Base-by-base conservation (phyloP, 1,140 invertebrate species). In the Penaeus vannamei region DNA sequence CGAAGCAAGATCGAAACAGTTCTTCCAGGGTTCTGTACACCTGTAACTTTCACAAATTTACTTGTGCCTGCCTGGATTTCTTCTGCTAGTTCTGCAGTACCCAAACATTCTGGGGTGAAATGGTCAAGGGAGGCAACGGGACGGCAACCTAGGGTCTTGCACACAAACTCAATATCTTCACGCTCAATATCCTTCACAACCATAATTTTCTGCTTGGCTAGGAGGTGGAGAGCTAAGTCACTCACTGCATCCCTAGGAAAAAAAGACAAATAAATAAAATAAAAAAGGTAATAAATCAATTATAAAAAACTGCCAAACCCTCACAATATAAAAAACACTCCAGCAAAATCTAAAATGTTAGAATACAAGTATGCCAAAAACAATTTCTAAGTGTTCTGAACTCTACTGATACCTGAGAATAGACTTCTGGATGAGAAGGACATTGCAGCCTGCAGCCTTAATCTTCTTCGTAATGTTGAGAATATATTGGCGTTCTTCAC, bases 151-250 rank as follows among this genome's bases (percentile, higher is more conserved):
- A 92, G 88, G 26, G 91, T 90, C 93, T 99, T 99, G 93, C 98
- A 98, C 77, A 99, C 95, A 93, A 98, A 99, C 92, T 99, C 97
- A 92, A 99, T 97, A 92, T 99, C 98, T 93, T 99, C 98, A 79
- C 99, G 95, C 94, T 99, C 99, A 91, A 99, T 96, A 93, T 99
- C 98, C 93, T 99, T 99, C 32, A 99, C 95, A 17, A 99, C 98
- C 97, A 99, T 97, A 69, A 99, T 98, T 93, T 99, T 99, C 93
- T 99, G 98, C 95, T 99, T 99, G 92, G 99, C 98, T 91, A 99
- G 94, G 93, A 99, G 99, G 93, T 99, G 99, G 91, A 99, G 94
- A 4, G 99, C 98, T 91, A 99, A 94, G 93, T 99, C 99, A 92
- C 96, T 99, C 20, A 99, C 94, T 36, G 99, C 98, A 95, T 99